Base-by-base conservation (phyloP, 2,113 vertebrate species). In the Triplophysa siluroides region DNA sequence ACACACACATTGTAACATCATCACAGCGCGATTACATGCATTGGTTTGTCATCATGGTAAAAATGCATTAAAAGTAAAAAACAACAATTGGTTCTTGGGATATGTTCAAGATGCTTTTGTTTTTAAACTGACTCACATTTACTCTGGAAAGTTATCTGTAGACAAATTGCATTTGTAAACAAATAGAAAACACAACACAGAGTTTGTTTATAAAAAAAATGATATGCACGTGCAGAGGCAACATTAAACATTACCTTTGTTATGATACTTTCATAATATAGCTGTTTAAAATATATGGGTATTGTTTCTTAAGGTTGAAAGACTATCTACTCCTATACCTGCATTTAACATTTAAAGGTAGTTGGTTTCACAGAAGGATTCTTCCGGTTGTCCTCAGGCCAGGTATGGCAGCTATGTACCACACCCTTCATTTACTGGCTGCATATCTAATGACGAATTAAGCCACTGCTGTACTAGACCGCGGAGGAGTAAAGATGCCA, bases 221-320 rank as follows among this genome's bases (percentile, higher is more conserved):
- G 43, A 29, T 45, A 45, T 23, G 14, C 19, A 29, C 13, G 41
- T 61, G 71, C 21, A 74, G 56, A 74, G 71, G 38, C 71, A 43
- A 43, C n/a, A 1, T 8, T 47, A 63, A 19, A 47, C 8, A 13
- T 8, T 0, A 23, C 9, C n/a, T 43, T 43, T 12, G 1, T n/a
- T 62, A 61, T 45, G 8, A 63, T 43, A 47, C 33, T 63, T 63
- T 75, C 12, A 14, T 41, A 58, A 1, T 5, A 8, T 72, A 58
- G 54, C 19, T 58, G 50, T 6, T 52, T 18, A 18, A 52, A 18
- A 18, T 52, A 24, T 11, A 1, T 71, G 50, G 10, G 11, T 38
- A 5, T 33, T 56, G 10, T 69, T 69, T 18, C 1, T 19, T 64
- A 2, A 14, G 6, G 38, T 41, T 43, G 29, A 33, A 21, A 8